Evolutionary conservation across 2,888 invertebrate species (phyloP).

Genomic region (Cryptocheilus praepositus): DNA sequence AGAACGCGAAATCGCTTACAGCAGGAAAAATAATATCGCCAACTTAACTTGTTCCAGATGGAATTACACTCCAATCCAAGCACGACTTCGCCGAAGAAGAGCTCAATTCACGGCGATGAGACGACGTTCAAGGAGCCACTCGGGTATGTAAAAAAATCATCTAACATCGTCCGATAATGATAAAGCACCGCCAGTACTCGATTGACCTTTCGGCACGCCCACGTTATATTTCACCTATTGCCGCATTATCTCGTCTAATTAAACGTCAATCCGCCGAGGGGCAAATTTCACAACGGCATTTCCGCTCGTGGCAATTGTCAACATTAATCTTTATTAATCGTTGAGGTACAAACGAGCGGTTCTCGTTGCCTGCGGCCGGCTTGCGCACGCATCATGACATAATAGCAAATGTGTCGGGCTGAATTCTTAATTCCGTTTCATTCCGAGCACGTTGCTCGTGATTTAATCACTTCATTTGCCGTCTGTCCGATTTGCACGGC

Average conservation of each 20-base stretch:
- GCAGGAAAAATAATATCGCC: neutral
- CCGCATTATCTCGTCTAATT: conserved; percentile 5
- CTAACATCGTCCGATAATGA: too few relatives aligned
- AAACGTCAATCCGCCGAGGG: conserved; percentile 15
- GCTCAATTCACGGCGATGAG: conserved; percentile 57
- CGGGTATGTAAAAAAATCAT: conserved; percentile 52
- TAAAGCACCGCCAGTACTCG: too few relatives aligned
- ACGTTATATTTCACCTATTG: neutral
- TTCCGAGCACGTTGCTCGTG: too few relatives aligned
- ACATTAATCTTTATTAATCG: conserved; percentile 2
- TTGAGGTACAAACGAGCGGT: neutral
- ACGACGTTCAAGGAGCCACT: conserved; percentile 63
- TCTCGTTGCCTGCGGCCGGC: neutral
- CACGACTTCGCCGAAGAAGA: conserved; percentile 56
- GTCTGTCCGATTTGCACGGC: too few relatives aligned
- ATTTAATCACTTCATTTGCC: too few relatives aligned
- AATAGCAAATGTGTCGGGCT: too few relatives aligned
- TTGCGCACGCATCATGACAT: neutral
- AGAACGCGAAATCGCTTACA: neutral
- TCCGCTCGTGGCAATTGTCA: neutral
- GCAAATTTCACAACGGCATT: neutral
- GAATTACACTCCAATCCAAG: conserved; percentile 65
- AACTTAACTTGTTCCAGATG: neutral
- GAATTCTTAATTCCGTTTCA: too few relatives aligned
- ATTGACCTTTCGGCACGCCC: too few relatives aligned